Conservation (phyloP, 2,113 vertebrate genomes). For the Axis porcinus region DNA sequence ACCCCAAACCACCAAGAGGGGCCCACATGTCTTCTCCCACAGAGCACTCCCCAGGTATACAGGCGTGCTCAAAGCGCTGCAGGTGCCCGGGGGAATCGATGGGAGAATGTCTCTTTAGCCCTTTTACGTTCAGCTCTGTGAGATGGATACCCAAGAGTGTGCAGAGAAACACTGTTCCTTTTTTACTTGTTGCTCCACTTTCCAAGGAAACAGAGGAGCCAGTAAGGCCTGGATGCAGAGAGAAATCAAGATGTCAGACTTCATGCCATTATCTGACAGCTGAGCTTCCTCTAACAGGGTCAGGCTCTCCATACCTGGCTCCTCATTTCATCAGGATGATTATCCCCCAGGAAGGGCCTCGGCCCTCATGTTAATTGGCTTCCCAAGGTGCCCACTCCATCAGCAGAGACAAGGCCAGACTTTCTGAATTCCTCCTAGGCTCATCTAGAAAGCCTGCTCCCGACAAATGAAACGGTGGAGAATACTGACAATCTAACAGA, state of each 20-base stretch:
- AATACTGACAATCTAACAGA: conserved; percentile 46
- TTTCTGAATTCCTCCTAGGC: conserved; percentile 6
- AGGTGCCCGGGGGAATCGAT: background rate
- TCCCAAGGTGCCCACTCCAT: background rate
- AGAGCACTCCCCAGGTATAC: too few relatives aligned
- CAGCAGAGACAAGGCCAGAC: background rate
- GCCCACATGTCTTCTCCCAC: background rate
- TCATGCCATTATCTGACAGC: background rate
- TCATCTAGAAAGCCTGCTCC: background rate
- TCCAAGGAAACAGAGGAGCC: background rate
- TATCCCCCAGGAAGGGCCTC: background rate
- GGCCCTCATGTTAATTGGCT: background rate
- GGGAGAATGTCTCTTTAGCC: background rate
- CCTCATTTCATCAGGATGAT: background rate
- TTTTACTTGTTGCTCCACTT: background rate
- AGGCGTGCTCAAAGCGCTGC: background rate
- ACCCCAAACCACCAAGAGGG: background rate
- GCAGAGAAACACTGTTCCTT: background rate
- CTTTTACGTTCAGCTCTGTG: background rate
- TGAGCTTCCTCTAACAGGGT: background rate
- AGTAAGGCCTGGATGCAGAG: background rate
- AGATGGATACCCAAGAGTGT: background rate
- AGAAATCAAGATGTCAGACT: background rate
- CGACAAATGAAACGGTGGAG: background rate
- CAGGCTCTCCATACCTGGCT: background rate